These are phyloP conservation scores for Eristalis tenax DNA, from an alignment of 2,888 invertebrate genomes.

Conservation along the genomic window DNA sequence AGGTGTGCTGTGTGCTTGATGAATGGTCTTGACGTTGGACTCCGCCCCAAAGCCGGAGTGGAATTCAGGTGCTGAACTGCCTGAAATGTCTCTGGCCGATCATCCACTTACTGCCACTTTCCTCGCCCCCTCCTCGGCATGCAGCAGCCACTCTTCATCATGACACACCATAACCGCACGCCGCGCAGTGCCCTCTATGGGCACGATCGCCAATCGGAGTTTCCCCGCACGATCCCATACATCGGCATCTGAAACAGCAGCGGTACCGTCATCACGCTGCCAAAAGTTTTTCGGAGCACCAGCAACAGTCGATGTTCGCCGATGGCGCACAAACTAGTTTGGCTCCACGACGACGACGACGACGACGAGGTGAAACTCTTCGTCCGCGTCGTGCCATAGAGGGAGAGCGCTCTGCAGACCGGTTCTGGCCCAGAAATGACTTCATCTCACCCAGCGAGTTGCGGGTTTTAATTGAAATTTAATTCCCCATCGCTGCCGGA, in stretches of 20 bases:
- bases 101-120: background rate
- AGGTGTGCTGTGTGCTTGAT: background rate
- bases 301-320: background rate
- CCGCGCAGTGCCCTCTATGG: background rate
- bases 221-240: background rate
- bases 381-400: background rate
- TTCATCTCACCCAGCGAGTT: constrained; percentile 24
- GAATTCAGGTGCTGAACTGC: too few species aligned
- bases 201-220: background rate
- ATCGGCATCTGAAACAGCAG: background rate
- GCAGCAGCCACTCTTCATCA: background rate
- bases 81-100: too few species aligned
- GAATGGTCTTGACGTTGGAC: background rate
- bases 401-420: background rate
- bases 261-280: constrained; percentile 13
- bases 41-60: too few species aligned
- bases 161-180: background rate
- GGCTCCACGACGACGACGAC: background rate
- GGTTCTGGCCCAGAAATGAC: constrained; percentile 32
- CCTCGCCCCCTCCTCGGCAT: background rate
- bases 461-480: constrained; percentile 67
- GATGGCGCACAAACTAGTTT: background rate
- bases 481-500: constrained; percentile 53
- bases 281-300: constrained; percentile 48
- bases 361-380: background rate